Percentiles rank a stretch among this genome's conserved stretches.
Evolutionary conservation across 2,888 invertebrate genomes (phyloP).

Genomic region (Lissonota sp.): DNA sequence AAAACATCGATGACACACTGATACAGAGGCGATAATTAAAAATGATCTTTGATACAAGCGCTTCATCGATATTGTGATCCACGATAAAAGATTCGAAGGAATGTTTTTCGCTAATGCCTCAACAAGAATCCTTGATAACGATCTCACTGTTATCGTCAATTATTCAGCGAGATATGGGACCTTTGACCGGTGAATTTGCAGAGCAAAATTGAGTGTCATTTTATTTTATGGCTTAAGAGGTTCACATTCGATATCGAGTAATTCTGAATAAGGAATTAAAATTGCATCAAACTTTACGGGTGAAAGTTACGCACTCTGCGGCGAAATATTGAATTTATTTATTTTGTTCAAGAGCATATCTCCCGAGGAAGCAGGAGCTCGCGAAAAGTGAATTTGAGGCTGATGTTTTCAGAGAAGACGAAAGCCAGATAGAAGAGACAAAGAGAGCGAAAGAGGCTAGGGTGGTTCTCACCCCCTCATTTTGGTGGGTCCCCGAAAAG

Average conservation of each 20-base stretch:
- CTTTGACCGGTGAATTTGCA: no score
- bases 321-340: conserved; percentile 1
- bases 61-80: not conserved
- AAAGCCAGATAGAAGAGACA: not conserved
- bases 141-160: no score
- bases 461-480: conserved; percentile 81
- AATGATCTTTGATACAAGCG: not conserved
- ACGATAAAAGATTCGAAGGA: not conserved
- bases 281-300: no score
- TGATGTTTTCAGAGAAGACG: conserved; percentile 10
- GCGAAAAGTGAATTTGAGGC: not conserved
- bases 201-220: no score
- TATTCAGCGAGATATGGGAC: no score
- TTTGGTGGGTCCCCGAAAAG: conserved; percentile 64
- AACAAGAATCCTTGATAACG: not conserved
- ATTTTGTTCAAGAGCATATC: not conserved
- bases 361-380: not conserved
- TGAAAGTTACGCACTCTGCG: not conserved
- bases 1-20: not conserved
- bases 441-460: conserved; percentile 65
- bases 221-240: no score
- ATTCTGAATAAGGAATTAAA: no score
- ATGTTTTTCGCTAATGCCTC: not conserved
- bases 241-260: no score
- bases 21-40: not conserved